These are phyloP conservation scores for Emys orbicularis DNA, from an alignment of 2,797 vertebrate species.

Conservation along the genomic window DNA sequence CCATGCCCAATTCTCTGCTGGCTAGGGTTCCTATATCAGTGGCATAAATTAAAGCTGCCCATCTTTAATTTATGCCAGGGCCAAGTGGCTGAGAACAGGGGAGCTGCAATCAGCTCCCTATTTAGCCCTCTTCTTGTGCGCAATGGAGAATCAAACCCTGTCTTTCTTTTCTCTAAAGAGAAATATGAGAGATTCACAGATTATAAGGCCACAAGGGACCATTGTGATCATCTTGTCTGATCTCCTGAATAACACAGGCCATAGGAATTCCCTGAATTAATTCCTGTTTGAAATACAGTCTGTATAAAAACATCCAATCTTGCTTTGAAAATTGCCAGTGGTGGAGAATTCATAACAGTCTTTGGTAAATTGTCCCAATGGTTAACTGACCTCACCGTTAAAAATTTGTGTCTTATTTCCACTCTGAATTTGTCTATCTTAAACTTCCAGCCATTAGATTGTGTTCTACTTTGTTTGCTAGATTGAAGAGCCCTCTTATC, in stretches of 20 bases:
- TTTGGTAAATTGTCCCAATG: too few relatives aligned
- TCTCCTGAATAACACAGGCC: too few relatives aligned
- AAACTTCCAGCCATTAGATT: background rate
- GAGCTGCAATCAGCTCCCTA: background rate
- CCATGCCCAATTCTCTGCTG: background rate
- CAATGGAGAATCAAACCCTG: background rate
- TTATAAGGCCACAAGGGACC: too few relatives aligned
- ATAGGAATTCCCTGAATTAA: too few relatives aligned
- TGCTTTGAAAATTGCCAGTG: too few relatives aligned
- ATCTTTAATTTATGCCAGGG: conserved; percentile 6
- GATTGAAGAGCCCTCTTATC: background rate
- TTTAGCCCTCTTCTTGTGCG: background rate
- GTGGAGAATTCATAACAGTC: too few relatives aligned
- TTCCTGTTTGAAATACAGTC: too few relatives aligned
- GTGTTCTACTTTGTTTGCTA: background rate
- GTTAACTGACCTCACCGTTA: too few relatives aligned
- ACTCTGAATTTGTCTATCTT: too few relatives aligned
- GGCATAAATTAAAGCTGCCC: background rate
- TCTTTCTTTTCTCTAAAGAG: background rate
- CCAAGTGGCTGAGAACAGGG: background rate
- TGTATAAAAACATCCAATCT: too few relatives aligned
- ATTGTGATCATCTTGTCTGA: too few relatives aligned
- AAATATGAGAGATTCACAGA: background rate
- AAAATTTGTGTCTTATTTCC: too few relatives aligned
- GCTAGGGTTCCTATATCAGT: background rate